phyloP scores from a whole-genome alignment of 2,888 invertebrate species.

The Scrobipalpa costella region DNA sequence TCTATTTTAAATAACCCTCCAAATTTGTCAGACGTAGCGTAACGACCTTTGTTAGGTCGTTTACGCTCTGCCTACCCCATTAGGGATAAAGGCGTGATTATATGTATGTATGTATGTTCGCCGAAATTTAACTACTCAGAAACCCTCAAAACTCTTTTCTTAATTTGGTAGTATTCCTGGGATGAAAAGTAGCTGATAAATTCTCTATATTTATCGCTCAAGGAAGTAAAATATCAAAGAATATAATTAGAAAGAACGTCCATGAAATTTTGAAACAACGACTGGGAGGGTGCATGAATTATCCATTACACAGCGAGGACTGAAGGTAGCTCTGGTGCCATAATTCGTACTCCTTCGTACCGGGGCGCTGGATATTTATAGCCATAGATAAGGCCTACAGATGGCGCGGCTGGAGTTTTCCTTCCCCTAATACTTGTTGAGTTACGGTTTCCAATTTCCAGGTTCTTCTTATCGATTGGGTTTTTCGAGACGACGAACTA shows the following conservation, averaged over 20 bases:
- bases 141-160: no score
- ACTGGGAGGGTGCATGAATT: constrained; percentile 76
- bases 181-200: no score
- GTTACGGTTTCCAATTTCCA: constrained; percentile 79
- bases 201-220: constrained; percentile 23
- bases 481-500: no score
- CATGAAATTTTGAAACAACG: constrained; percentile 67
- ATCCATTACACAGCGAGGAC: constrained; percentile 67
- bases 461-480: no score
- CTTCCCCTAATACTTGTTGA: constrained; percentile 80
- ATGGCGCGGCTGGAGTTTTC: constrained; percentile 75
- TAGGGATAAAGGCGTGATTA: no score
- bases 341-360: constrained; percentile 72
- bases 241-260: constrained; percentile 70
- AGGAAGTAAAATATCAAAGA: constrained; percentile 54
- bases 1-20: no score
- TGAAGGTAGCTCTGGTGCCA: constrained; percentile 68
- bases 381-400: constrained; percentile 77
- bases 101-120: no score
- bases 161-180: no score
- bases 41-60: no score
- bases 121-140: no score
- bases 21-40: no score
- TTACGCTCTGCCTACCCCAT: no score
- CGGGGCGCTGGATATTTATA: constrained; percentile 73